Evolutionary conservation across 2,888 invertebrate genomes (phyloP), one percentile per base, ranked within the genome.

Genomic region (Papilio protenor): DNA sequence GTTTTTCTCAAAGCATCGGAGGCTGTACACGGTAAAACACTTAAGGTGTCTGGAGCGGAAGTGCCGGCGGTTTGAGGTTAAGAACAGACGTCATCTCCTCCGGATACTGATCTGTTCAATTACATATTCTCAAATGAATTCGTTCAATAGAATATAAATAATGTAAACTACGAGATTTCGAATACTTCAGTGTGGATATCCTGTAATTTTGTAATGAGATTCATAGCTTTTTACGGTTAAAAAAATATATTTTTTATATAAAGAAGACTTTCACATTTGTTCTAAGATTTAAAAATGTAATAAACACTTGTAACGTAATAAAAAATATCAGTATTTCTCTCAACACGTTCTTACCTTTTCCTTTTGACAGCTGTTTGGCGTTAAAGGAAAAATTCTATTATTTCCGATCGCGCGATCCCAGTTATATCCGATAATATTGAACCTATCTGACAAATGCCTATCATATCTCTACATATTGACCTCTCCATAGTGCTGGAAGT

Each of bases 21-120:
- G 81, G 79, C 75, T 79, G 64, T 79, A 87, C 87, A 87, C 79
- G 87, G 80, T 84, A 87, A 86, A 84, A 84, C 87, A 87, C 87
- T 87, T 86, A 84, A 75, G 81, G 80, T 81, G 77, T 77, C 73
- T 70, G 77, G 70, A 75, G 40, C 21, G 76, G 77, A 77, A 64
- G 76, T 23, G 74, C 76, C 73, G 57, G 77, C 76, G 82, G 79
- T 82, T 82, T 85, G 86, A 82, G 86, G 86, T 85, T 83, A 84
- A 82, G 81, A 84, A 84, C 82, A 82, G 81, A 84, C 80, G 81
- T 79, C 77, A 77, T 76, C 77, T 75, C 73, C 70, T 11, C 75
- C 79, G 73, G 11, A 69, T 18, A 69, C 49, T 45, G 45, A 55
- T 27, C 61, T 64, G 64, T 74, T 66, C 72, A 59, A 73, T 80